Evolutionary conservation across 2,797 vertebrate species (phyloP).

Genomic region (Lindbergichthys nudifrons): DNA sequence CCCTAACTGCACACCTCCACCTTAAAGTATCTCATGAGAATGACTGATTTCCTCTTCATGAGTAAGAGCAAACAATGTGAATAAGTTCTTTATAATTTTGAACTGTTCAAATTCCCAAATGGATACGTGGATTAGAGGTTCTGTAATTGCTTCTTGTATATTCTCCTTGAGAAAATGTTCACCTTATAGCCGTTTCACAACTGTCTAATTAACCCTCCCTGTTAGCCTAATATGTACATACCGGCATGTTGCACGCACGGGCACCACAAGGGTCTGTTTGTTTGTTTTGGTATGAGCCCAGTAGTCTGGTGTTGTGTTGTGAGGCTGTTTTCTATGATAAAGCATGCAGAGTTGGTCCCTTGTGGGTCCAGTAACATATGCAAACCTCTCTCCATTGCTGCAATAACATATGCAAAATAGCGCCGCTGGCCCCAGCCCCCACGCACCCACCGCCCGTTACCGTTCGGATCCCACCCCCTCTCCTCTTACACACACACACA

Average conservation of each 20-base stretch:
- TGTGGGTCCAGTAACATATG: slow-evolving; percentile 80
- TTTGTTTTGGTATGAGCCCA: slow-evolving; percentile 74
- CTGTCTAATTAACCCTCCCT: slow-evolving; percentile 61
- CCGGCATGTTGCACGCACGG: slow-evolving; percentile 38
- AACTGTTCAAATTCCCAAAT: slow-evolving; percentile 13
- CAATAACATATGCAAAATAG: slow-evolving; percentile 81
- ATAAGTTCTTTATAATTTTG: slow-evolving; percentile 35
- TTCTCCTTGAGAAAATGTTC: slow-evolving; percentile 44
- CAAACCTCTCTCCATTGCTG: slow-evolving; percentile 77
- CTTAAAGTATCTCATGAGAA: slow-evolving; percentile 29
- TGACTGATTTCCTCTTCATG: slow-evolving; percentile 12
- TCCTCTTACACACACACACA: slow-evolving; percentile 28
- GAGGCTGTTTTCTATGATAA: slow-evolving; percentile 78
- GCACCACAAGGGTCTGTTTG: slow-evolving; percentile 38
- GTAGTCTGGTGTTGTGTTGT: slow-evolving; percentile 57
- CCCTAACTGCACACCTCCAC: slow-evolving; percentile 34
- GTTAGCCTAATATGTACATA: slow-evolving; percentile 58
- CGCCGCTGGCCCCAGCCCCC: slow-evolving; percentile 56
- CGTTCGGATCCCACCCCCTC: slow-evolving; percentile 58
- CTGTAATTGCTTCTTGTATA: slow-evolving; percentile 19
- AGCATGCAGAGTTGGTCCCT: slow-evolving; percentile 70
- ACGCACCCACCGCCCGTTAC: slow-evolving; percentile 58
- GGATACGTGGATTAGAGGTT: slow-evolving; percentile 42
- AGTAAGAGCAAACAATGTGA: slow-evolving; percentile 25
- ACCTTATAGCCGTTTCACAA: slow-evolving; percentile 57